Percentiles rank a stretch among this genome's conserved stretches.
These are phyloP conservation scores for Philonicus albiceps DNA, from an alignment of 2,888 invertebrate genomes.

Conservation along the genomic window DNA sequence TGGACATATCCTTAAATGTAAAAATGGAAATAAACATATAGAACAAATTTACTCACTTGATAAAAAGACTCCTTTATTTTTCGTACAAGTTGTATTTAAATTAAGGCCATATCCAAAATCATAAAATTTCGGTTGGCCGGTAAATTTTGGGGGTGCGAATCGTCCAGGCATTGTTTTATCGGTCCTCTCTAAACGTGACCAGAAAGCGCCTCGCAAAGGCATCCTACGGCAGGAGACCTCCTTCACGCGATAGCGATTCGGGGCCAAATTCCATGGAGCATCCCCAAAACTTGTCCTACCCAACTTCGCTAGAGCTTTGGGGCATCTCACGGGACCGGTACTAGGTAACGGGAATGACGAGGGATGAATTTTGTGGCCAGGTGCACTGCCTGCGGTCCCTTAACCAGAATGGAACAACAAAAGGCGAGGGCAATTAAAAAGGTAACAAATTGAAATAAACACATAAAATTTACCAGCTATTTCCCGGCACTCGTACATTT, in stretches of 20 bases:
- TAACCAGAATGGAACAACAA: not conserved
- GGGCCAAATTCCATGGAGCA: conserved; percentile 7
- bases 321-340: not conserved
- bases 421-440: not conserved
- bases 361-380: not conserved
- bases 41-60: not conserved
- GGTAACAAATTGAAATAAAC: not conserved
- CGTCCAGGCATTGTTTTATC: not conserved
- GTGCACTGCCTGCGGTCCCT: not conserved
- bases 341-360: too few relatives aligned
- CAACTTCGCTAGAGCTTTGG: not conserved
- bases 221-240: not conserved
- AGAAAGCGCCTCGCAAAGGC: conserved; percentile 28
- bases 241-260: conserved; percentile 42
- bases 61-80: conserved; percentile 37
- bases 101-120: conserved; percentile 4
- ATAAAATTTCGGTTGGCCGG: not conserved
- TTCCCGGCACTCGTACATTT: not conserved
- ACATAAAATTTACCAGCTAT: not conserved
- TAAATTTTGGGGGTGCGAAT: not conserved
- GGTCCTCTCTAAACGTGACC: not conserved
- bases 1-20: too few relatives aligned
- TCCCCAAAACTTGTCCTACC: not conserved
- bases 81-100: conserved; percentile 22
- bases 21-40: not conserved